A percentile compares a stretch with the other conserved stretches of the same genome.
Conservation (phyloP, 1,140 invertebrate genomes). For the Myzus persicae region DNA sequence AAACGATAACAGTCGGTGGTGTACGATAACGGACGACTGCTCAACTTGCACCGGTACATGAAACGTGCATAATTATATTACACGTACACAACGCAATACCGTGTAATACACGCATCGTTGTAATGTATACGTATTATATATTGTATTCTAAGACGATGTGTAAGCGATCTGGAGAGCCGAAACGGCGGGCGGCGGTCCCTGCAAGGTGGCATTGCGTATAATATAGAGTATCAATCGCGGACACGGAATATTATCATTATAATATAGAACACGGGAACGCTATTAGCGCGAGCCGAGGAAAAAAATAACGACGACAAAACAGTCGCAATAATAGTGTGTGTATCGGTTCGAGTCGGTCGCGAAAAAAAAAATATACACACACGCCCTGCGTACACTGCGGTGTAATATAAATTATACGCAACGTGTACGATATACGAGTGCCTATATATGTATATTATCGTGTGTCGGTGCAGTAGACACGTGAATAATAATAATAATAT, state of each 20-base stretch:
- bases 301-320: neutral
- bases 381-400: no score
- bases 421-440: neutral
- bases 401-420: neutral
- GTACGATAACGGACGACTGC: neutral
- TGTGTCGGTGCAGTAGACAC: neutral
- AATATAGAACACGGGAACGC: constrained; percentile 34
- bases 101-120: neutral
- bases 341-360: neutral
- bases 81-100: neutral
- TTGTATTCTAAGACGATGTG: neutral
- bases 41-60: neutral
- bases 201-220: no score
- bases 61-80: no score
- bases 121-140: neutral
- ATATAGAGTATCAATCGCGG: neutral
- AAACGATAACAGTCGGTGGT: neutral
- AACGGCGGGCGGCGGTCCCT: neutral
- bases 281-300: neutral
- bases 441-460: neutral
- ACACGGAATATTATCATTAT: neutral
- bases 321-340: neutral
- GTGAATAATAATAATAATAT: neutral
- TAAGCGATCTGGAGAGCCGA: neutral
- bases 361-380: neutral